A percentile compares a stretch with the other conserved stretches of the same genome.
Evolutionary conservation across 2,888 invertebrate genomes (phyloP).

Genomic region (Dioctria rufipes): DNA sequence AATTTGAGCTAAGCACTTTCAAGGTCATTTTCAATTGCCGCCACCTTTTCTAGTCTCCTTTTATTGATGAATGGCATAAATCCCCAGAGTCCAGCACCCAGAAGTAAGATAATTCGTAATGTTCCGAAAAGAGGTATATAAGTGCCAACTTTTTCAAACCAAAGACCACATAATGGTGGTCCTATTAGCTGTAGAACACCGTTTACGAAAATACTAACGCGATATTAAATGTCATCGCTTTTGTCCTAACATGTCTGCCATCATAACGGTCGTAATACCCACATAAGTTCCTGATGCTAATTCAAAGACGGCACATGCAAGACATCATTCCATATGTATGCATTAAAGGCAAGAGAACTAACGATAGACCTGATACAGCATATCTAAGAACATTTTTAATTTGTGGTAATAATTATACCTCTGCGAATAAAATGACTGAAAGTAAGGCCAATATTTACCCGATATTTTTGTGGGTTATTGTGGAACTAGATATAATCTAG

Average conservation of each 20-base stretch:
- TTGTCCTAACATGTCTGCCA: slow-evolving; percentile 89
- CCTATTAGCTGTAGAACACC: slow-evolving; percentile 86
- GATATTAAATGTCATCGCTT: slow-evolving; percentile 87
- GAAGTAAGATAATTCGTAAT: slow-evolving; percentile 80
- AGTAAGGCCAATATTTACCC: too few relatives aligned
- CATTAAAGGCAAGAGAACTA: slow-evolving; percentile 81
- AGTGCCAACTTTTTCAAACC: slow-evolving; percentile 77
- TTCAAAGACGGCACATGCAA: slow-evolving; percentile 84
- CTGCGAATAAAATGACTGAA: too few relatives aligned
- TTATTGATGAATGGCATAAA: slow-evolving; percentile 80
- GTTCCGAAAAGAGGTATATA: slow-evolving; percentile 83
- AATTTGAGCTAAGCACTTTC: slow-evolving; percentile 47
- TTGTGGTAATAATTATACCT: too few relatives aligned
- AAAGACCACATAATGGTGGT: slow-evolving; percentile 86
- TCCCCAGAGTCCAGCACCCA: slow-evolving; percentile 83
- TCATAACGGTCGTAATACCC: slow-evolving; percentile 88
- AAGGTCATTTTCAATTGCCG: slow-evolving; percentile 52
- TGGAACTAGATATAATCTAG: too few relatives aligned
- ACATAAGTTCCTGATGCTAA: slow-evolving; percentile 88
- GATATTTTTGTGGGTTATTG: too few relatives aligned
- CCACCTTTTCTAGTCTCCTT: slow-evolving; percentile 61
- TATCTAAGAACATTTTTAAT: too few relatives aligned
- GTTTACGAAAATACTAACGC: slow-evolving; percentile 88
- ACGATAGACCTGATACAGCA: slow-evolving; percentile 82
- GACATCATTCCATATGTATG: slow-evolving; percentile 77